Base-by-base conservation (phyloP, 2,797 vertebrate species). In the Tragelaphus eurycerus region DNA sequence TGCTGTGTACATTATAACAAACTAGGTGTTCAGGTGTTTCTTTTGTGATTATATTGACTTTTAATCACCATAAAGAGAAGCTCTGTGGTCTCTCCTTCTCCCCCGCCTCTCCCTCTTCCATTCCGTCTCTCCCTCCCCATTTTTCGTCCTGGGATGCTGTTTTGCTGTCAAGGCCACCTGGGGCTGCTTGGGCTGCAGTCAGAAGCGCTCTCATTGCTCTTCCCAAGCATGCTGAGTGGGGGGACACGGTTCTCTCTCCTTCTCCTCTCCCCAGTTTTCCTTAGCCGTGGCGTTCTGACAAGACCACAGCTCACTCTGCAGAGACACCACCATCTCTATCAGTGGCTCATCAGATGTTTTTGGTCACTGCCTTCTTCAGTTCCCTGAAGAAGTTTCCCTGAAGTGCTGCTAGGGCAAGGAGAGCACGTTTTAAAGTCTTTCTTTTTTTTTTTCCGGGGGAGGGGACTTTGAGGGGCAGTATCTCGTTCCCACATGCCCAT, bases 1-100 rank as follows among this genome's bases (percentile, higher is more conserved):
- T 94, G 93, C 89, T 95, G 89, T 82, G 95, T 78, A 23, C 74
- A 15, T 96, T 90, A 93, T 91, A 97, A 85, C 13, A 48, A 84
- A 62, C 50, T 82, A 67, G 79, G 86, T 48, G 46, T 62, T 93
- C 94, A 93, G 95, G 87, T 89, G 84, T 96, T 93, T 96, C 83
- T 87, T 90, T 90, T 48, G 86, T 93, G 89, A 93, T 87, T 96
- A 82, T 13, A 50, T 60, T 95, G 90, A 71, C 46, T 93, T 97
- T 60, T 8, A 88, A 88, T 74, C 76, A 93, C 46, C 15, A 12
- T 25, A n/a, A 21, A 91, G 57, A 95, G 82, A 89, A 76, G n/a
- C 54, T 17, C 7, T 46, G 5, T 54, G 27, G 59, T 91, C 76
- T 64, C 10, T 59, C 2, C 59, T 25, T 43, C 31, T 59, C 27